A percentile compares a stretch with the other conserved stretches of the same genome.
phyloP scores from a whole-genome alignment of 2,888 invertebrate species.

The Drosophila yooni region DNA sequence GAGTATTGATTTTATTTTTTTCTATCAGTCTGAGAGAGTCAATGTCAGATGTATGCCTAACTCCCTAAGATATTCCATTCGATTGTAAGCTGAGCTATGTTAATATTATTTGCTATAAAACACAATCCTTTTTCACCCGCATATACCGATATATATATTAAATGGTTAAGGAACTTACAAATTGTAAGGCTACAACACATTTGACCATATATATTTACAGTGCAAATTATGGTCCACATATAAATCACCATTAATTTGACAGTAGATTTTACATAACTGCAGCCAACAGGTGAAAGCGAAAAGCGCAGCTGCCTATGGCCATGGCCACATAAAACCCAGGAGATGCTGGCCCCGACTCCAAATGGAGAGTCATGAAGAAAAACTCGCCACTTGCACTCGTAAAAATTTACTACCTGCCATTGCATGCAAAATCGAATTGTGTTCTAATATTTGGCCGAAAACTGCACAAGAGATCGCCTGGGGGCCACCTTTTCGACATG shows the following conservation, averaged over 20 bases:
- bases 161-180: slow-evolving; percentile 5
- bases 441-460: slow-evolving; percentile 78
- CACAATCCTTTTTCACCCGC: not conserved
- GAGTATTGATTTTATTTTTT: not conserved
- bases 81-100: not conserved
- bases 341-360: slow-evolving; percentile 26
- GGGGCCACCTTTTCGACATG: slow-evolving; percentile 32
- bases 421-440: slow-evolving; percentile 81
- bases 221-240: slow-evolving; percentile 68
- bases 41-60: not conserved
- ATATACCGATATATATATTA: not conserved
- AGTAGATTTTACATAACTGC: slow-evolving; percentile 75
- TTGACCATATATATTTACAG: slow-evolving; percentile 43
- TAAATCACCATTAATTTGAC: slow-evolving; percentile 82
- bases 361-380: slow-evolving; percentile 52
- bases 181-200: slow-evolving; percentile 18
- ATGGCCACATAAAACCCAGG: slow-evolving; percentile 48
- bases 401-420: slow-evolving; percentile 69
- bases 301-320: slow-evolving; percentile 71
- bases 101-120: not conserved
- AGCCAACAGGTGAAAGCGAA: slow-evolving; percentile 76
- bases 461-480: slow-evolving; percentile 27
- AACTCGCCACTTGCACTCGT: slow-evolving; percentile 74
- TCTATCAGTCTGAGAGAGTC: not conserved
- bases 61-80: not conserved